Evolutionary conservation across 1,140 invertebrate species (phyloP).

Genomic region (Centruroides sculpturatus): DNA sequence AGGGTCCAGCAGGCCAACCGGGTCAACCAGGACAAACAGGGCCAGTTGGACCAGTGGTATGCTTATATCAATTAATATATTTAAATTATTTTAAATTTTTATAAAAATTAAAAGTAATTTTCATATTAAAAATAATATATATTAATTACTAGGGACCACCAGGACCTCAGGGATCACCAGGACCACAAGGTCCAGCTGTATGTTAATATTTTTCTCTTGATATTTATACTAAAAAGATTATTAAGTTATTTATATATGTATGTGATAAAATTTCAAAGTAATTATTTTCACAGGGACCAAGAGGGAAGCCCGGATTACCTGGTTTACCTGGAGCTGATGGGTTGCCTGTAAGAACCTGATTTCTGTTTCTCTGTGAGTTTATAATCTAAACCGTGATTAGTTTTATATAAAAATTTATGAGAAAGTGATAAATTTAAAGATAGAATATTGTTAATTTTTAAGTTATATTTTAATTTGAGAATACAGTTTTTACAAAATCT

Average conservation of each 20-base stretch:
- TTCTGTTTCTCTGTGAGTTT: not conserved
- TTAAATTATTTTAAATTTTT: not conserved
- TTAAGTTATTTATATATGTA: no score
- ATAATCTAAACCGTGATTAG: no score
- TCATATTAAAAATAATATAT: not conserved
- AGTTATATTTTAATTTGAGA: no score
- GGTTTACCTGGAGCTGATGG: slow-evolving; percentile 57
- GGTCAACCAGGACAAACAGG: slow-evolving; percentile 53
- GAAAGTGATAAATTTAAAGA: no score
- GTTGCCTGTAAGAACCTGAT: slow-evolving; percentile 30
- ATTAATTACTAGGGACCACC: slow-evolving; percentile 37
- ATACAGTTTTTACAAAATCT: no score
- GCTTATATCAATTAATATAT: not conserved
- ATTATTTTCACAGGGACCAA: slow-evolving; percentile 39
- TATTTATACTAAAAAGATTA: no score
- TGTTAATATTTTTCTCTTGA: slow-evolving; percentile 7
- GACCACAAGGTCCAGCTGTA: slow-evolving; percentile 27
- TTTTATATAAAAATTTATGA: no score
- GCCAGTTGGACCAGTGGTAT: slow-evolving; percentile 42
- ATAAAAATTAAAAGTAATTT: not conserved
- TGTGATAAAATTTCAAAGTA: not conserved
- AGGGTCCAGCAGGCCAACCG: slow-evolving; percentile 47
- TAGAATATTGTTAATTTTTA: no score
- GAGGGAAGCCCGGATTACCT: slow-evolving; percentile 54
- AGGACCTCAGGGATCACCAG: slow-evolving; percentile 51